phyloP scores from a whole-genome alignment of 2,113 vertebrate genomes.

The Leptobrachium ailaonicum region DNA sequence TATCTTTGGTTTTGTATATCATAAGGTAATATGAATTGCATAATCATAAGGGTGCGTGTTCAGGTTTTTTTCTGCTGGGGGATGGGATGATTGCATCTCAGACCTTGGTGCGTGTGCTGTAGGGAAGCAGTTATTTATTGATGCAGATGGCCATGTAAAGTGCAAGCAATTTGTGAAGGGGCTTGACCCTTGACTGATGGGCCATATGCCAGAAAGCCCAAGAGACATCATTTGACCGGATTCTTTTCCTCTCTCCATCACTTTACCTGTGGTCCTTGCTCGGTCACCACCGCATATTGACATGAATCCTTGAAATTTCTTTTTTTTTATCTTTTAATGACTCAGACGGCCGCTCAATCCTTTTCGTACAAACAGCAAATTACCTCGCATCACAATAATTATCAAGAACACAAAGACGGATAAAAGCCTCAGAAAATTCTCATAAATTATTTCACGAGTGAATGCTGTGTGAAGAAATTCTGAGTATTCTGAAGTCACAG shows the following conservation, averaged over 20 bases:
- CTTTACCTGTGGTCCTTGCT: constrained; percentile 71
- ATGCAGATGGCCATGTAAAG: constrained; percentile 81
- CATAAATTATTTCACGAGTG: too few species aligned
- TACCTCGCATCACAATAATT: not conserved
- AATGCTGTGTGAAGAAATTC: too few species aligned
- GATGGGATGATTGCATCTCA: constrained; percentile 15
- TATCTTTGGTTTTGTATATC: too few species aligned
- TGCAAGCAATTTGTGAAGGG: constrained; percentile 84
- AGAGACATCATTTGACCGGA: constrained; percentile 71
- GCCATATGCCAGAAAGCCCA: constrained; percentile 80
- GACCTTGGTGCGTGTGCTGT: constrained; percentile 64
- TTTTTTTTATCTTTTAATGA: constrained; percentile 65
- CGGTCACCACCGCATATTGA: constrained; percentile 75
- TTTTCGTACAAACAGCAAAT: not conserved
- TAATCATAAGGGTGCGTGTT: too few species aligned
- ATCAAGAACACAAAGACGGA: not conserved
- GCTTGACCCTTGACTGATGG: constrained; percentile 86
- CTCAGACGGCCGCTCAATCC: constrained; percentile 74
- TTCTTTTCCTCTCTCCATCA: constrained; percentile 71
- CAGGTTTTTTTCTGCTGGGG: too few species aligned
- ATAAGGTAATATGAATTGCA: too few species aligned
- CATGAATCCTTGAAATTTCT: constrained; percentile 69
- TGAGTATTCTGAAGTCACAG: too few species aligned
- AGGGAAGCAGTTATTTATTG: constrained; percentile 75
- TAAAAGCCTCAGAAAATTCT: too few species aligned